Percentiles rank a stretch among this genome's conserved stretches.
Evolutionary conservation across 2,888 invertebrate species (phyloP).

Genomic region (Colostygia pectinataria): DNA sequence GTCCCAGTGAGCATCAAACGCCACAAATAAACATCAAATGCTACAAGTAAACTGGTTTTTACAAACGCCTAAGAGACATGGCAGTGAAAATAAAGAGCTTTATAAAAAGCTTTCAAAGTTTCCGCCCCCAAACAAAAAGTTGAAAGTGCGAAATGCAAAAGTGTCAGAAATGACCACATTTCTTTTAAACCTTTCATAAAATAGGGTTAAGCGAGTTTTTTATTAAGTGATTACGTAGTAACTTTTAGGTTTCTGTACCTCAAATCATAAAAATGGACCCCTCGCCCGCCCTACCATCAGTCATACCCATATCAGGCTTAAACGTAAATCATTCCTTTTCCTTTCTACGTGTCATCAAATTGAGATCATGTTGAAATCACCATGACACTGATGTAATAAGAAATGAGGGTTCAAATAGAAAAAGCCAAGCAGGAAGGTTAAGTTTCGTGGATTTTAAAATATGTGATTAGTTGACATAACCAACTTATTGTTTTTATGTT

Average conservation of each 20-base stretch:
- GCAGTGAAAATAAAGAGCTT: no score
- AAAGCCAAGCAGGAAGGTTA: background rate
- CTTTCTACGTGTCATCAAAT: conserved; percentile 6
- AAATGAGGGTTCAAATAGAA: background rate
- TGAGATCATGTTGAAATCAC: conserved; percentile 7
- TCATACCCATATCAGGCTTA: conserved; percentile 10
- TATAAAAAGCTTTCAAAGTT: no score
- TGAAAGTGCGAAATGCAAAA: background rate
- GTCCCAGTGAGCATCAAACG: no score
- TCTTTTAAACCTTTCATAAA: conserved; percentile 6
- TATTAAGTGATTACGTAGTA: conserved; percentile 17
- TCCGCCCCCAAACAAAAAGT: background rate
- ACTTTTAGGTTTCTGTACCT: conserved; percentile 16
- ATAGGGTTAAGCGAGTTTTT: conserved; percentile 7
- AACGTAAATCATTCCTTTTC: conserved; percentile 11
- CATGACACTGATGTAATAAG: background rate
- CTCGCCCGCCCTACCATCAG: conserved; percentile 8
- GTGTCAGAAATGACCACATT: conserved; percentile 1
- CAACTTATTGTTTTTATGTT: no score
- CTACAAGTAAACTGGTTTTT: no score
- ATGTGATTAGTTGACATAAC: no score
- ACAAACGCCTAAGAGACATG: no score
- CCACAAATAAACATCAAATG: no score
- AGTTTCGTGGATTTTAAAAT: no score
- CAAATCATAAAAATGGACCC: conserved; percentile 12